Conservation (phyloP, 37 sponge, comb jelly and placozoan species). For the Beroe ovata region DNA sequence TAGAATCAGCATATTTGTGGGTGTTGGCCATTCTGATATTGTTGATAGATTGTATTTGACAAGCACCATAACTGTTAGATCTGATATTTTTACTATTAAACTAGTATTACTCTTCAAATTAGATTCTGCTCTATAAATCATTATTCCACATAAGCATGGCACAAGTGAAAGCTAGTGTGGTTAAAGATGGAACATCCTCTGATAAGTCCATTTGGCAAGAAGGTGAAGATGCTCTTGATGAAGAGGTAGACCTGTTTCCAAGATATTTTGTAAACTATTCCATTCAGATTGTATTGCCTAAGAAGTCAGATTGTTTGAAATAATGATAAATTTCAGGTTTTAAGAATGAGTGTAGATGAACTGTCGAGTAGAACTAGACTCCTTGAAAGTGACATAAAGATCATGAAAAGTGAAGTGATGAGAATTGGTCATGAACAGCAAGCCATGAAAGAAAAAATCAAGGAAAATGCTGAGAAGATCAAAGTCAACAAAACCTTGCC, state of each 20-base stretch:
- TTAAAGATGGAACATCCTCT: neutral
- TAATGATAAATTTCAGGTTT: constrained; percentile 68
- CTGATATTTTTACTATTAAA: no score
- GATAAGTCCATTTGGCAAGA: constrained; percentile 65
- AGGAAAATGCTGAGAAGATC: constrained; percentile 97
- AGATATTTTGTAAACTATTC: no score
- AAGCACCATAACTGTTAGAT: no score
- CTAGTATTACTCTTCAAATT: no score
- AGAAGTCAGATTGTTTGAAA: neutral
- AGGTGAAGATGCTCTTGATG: constrained; percentile 55
- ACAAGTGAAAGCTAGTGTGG: constrained; percentile 22
- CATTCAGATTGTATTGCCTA: no score
- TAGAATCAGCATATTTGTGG: no score
- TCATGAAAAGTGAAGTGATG: constrained; percentile 88
- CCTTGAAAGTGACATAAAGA: constrained; percentile 94
- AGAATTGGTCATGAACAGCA: constrained; percentile 86
- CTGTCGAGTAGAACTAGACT: constrained; percentile 82
- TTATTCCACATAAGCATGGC: no score
- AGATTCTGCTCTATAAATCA: no score
- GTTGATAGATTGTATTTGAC: no score
- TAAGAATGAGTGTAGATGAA: constrained; percentile 89
- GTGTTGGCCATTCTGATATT: no score
- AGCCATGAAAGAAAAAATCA: constrained; percentile 88
- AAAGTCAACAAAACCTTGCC: constrained; percentile 96
- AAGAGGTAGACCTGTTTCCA: neutral